phyloP scores from a whole-genome alignment of 2,113 vertebrate species.

The Platichthys flesus region DNA sequence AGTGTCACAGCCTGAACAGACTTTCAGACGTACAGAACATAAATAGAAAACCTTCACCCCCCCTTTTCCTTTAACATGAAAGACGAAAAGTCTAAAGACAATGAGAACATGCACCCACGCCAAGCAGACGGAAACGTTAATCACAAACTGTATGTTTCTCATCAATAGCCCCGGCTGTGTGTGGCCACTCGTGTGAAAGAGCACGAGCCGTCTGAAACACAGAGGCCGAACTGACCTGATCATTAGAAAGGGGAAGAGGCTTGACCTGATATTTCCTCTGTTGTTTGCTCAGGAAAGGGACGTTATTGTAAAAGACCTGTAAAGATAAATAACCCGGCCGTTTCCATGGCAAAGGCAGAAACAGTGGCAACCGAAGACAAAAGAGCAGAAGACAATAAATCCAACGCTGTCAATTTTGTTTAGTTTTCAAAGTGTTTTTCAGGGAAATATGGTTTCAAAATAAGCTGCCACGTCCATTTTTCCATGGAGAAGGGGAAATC shows the following conservation, averaged over 20 bases:
- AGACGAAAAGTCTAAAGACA: slow-evolving; percentile 41
- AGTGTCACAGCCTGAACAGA: slow-evolving; percentile 63
- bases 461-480: slow-evolving; percentile 77
- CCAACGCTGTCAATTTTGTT: slow-evolving; percentile 88
- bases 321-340: slow-evolving; percentile 84
- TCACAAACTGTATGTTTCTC: slow-evolving; percentile 54
- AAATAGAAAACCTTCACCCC: slow-evolving; percentile 48
- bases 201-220: slow-evolving; percentile 54
- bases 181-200: slow-evolving; percentile 47
- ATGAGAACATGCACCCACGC: not conserved
- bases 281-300: slow-evolving; percentile 83
- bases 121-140: slow-evolving; percentile 55
- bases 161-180: slow-evolving; percentile 37
- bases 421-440: slow-evolving; percentile 83
- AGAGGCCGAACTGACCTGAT: slow-evolving; percentile 78
- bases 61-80: slow-evolving; percentile 53
- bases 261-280: slow-evolving; percentile 85
- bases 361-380: slow-evolving; percentile 79
- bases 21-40: slow-evolving; percentile 30
- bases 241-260: slow-evolving; percentile 79
- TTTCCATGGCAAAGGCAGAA: slow-evolving; percentile 88
- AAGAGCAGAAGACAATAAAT: slow-evolving; percentile 86
- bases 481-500: slow-evolving; percentile 82
- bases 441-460: slow-evolving; percentile 83
- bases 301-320: slow-evolving; percentile 79